Percentiles rank a stretch among this genome's conserved stretches.
phyloP scores from a whole-genome alignment of 1,140 invertebrate species.

The Linepithema humile region DNA sequence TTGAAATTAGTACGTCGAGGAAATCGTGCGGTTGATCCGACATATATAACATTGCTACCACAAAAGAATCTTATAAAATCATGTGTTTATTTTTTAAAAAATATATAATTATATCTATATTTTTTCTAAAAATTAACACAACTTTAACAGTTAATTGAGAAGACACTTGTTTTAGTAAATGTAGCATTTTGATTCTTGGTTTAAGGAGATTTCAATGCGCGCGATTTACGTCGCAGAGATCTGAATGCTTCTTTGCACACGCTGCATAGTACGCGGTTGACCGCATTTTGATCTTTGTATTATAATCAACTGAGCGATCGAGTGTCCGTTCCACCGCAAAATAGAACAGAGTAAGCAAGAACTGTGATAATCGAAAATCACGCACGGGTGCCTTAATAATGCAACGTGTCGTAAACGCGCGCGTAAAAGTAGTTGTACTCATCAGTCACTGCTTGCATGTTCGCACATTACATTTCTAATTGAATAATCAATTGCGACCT shows the following conservation, averaged over 20 bases:
- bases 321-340: slow-evolving; percentile 9
- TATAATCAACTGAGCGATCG: background rate
- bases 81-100: background rate
- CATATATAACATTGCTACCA: background rate
- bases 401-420: background rate
- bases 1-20: slow-evolving; percentile 11
- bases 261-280: background rate
- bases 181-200: background rate
- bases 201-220: slow-evolving; percentile 12
- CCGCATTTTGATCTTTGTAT: slow-evolving; percentile 16
- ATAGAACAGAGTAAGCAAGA: slow-evolving; percentile 40
- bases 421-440: no score
- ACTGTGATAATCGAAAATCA: slow-evolving; percentile 7
- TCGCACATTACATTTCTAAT: slow-evolving; percentile 63
- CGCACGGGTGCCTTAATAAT: slow-evolving; percentile 5
- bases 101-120: background rate
- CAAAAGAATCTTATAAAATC: no score
- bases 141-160: no score
- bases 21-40: slow-evolving; percentile 3
- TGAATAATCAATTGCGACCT: slow-evolving; percentile 68
- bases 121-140: background rate
- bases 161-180: background rate
- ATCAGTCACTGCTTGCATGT: slow-evolving; percentile 15
- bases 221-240: background rate
- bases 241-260: background rate